Evolutionary conservation across 2,888 invertebrate species (phyloP), one percentile per base, ranked within the genome.

Genomic region (Dromius quadrimaculatus): DNA sequence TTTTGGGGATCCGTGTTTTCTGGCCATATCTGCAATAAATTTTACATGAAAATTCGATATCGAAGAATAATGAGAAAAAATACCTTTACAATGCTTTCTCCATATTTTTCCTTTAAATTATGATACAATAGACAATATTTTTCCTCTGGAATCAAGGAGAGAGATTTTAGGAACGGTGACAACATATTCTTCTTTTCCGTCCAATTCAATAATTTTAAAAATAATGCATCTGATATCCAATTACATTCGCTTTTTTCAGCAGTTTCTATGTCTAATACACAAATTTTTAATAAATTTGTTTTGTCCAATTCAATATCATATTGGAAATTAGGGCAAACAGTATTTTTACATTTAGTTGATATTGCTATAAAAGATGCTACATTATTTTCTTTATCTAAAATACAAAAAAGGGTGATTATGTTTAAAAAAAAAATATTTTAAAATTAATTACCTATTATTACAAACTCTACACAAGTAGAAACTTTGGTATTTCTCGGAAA

Each of bases 1-100:
- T 98, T 99, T 54, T 89, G 83, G 11, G 98, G 95, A 82, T 98
- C 95, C 3, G 98, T 98, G 72, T 88, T 90, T 83, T 97, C 96
- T 2, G 93, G 89, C 98, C 98, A 98, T 73, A 89, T 88, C 89
- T 93, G 75, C 50, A 84, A 82, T 63, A 5, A 41, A 59, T 22
- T 15, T 59, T 32, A 32, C 32, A n/a, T n/a, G n/a, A n/a, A n/a
- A n/a, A n/a, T n/a, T n/a, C n/a, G n/a, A n/a, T n/a, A n/a, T n/a
- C n/a, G n/a, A n/a, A n/a, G 36, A 19, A 41, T 36, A n/a, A 11
- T 11, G 13, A 23, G 17, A 57, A 17, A 38, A 72, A 74, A 78
- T 80, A 90, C 92, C 85, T 90, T 85, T 6, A 93, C 87, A 79
- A 94, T 87, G 72, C 88, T 84, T 71, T 85, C 84, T 0, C 92